Evolutionary conservation across 2,797 vertebrate species (phyloP).

Genomic region (Squalus acanthias): DNA sequence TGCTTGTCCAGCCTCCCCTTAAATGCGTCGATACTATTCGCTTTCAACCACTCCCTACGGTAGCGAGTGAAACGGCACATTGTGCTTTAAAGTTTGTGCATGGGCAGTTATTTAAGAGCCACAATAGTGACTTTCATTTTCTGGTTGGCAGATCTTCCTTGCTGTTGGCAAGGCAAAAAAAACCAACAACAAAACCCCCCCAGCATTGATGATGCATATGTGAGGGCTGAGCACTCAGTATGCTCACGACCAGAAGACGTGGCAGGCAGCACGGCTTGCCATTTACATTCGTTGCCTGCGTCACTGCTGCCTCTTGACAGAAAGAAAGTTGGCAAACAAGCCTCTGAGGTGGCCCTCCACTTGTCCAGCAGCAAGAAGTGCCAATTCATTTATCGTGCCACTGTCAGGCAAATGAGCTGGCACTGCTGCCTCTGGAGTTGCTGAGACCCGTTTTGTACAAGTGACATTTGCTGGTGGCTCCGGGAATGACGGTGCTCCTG

Average conservation of each 20-base stretch:
- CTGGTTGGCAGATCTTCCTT: not conserved
- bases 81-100: not conserved
- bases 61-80: too few relatives aligned
- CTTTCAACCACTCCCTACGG: too few relatives aligned
- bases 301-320: not conserved
- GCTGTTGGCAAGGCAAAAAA: not conserved
- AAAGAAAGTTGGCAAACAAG: not conserved
- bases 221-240: not conserved
- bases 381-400: not conserved
- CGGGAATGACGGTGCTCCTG: not conserved
- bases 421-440: not conserved
- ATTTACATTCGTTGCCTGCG: not conserved
- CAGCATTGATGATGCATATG: not conserved
- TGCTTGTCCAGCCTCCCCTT: too few relatives aligned
- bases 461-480: not conserved
- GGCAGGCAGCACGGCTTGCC: not conserved
- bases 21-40: too few relatives aligned
- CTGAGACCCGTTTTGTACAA: not conserved
- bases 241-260: not conserved
- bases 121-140: not conserved
- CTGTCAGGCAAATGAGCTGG: not conserved
- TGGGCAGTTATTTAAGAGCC: not conserved
- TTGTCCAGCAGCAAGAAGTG: not conserved
- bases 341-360: not conserved
- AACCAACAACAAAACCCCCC: too few relatives aligned